Evolutionary conservation across 2,797 vertebrate species (phyloP).

Genomic region (Chanos chanos): DNA sequence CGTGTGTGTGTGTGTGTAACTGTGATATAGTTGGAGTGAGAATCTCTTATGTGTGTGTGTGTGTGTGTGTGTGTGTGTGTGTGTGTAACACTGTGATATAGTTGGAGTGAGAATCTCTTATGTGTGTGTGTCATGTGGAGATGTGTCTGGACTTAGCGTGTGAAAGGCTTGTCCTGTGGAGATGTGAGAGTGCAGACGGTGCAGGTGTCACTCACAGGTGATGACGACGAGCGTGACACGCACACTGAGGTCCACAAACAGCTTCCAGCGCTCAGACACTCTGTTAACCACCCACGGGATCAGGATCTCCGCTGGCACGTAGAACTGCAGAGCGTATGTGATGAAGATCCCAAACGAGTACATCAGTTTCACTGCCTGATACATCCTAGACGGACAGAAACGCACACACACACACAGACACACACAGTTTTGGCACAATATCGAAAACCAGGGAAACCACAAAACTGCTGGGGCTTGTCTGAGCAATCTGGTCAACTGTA

Average conservation of each 20-base stretch:
- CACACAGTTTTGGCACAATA: background rate
- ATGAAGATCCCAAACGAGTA: slow-evolving; percentile 94
- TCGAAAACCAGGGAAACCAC: too few relatives aligned
- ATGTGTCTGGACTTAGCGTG: too few relatives aligned
- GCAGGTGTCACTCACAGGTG: slow-evolving; percentile 83
- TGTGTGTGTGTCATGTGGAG: too few relatives aligned
- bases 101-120: too few relatives aligned
- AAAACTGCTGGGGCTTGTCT: too few relatives aligned
- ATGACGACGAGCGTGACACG: slow-evolving; percentile 77
- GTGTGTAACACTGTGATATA: background rate
- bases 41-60: background rate
- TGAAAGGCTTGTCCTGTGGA: too few relatives aligned
- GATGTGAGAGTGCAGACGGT: background rate
- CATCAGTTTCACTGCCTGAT: slow-evolving; percentile 92
- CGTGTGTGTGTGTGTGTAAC: too few relatives aligned
- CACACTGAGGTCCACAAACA: slow-evolving; percentile 74
- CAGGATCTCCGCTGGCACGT: slow-evolving; percentile 90
- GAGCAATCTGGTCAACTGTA: too few relatives aligned
- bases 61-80: background rate
- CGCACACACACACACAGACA: background rate
- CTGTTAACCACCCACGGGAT: slow-evolving; percentile 73
- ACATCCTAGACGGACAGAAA: slow-evolving; percentile 73
- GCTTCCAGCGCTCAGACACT: slow-evolving; percentile 67
- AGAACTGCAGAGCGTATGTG: slow-evolving; percentile 94
- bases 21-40: too few relatives aligned